Evolutionary conservation across 1,140 invertebrate species (phyloP).

Genomic region (Thaumatotibia leucotreta): DNA sequence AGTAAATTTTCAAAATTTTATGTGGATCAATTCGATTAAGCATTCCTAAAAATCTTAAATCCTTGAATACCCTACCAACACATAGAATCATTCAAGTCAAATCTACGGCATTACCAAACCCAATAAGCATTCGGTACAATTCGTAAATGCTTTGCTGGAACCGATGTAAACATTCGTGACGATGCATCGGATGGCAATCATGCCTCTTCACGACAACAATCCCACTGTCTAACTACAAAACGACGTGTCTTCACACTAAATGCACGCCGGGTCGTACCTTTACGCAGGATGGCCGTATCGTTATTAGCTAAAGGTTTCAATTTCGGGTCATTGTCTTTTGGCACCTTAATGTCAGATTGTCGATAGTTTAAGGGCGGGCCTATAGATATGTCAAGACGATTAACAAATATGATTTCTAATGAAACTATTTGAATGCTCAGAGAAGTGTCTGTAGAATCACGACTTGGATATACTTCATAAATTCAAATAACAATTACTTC

Average conservation of each 20-base stretch:
- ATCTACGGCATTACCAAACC: slow-evolving; percentile 11
- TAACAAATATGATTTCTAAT: background rate
- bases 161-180: slow-evolving; percentile 52
- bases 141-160: slow-evolving; percentile 45
- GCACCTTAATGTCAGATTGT: slow-evolving; percentile 4
- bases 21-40: too few relatives aligned
- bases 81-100: background rate
- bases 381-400: background rate
- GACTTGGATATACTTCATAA: too few relatives aligned
- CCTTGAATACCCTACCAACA: too few relatives aligned
- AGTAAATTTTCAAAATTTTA: too few relatives aligned
- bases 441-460: too few relatives aligned
- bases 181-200: slow-evolving; percentile 58
- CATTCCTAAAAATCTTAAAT: too few relatives aligned
- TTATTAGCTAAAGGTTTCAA: slow-evolving; percentile 50
- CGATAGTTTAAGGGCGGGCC: background rate
- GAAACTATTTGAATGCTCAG: background rate
- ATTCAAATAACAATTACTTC: too few relatives aligned
- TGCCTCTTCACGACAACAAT: slow-evolving; percentile 53
- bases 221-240: slow-evolving; percentile 16
- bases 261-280: background rate
- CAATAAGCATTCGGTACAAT: slow-evolving; percentile 29
- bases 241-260: background rate
- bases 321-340: slow-evolving; percentile 24
- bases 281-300: background rate